phyloP scores from a whole-genome alignment of 2,797 vertebrate species.

The Molossus alvarezi region DNA sequence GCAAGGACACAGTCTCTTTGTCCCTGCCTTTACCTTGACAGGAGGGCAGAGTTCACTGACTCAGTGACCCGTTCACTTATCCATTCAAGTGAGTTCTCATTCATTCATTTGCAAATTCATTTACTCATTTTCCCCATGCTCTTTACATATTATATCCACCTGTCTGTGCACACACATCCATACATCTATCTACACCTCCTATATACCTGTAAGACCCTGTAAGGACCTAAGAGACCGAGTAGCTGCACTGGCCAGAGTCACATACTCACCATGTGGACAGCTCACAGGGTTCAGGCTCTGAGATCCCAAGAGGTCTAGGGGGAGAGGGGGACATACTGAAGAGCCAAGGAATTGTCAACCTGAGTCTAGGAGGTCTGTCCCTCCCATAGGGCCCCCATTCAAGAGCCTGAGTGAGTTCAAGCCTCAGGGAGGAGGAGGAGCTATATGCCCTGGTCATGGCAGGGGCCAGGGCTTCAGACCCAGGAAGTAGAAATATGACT shows the following conservation, averaged over 20 bases:
- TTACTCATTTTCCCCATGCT: not conserved
- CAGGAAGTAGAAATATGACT: not conserved
- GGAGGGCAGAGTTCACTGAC: not conserved
- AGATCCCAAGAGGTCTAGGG: not conserved
- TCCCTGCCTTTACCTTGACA: not conserved
- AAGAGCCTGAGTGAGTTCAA: not conserved
- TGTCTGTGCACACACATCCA: not conserved
- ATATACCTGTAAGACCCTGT: not conserved
- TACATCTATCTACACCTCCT: not conserved
- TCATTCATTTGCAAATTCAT: slow-evolving; percentile 31
- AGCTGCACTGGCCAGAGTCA: not conserved
- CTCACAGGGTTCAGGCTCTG: not conserved
- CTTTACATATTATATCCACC: not conserved
- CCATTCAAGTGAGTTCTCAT: not conserved
- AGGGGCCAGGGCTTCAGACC: not conserved
- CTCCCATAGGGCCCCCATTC: no score
- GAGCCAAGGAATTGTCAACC: not conserved
- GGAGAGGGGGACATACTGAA: not conserved
- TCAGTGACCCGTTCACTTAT: not conserved
- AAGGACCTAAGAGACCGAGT: not conserved
- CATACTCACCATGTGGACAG: not conserved
- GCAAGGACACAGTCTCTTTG: not conserved
- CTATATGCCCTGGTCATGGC: not conserved
- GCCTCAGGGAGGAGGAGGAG: not conserved
- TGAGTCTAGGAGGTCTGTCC: not conserved